A percentile compares a stretch with the other conserved stretches of the same genome.
Evolutionary conservation across 92 coral and sea anemone genomes (phyloP).

Genomic region (Epizoanthus illoricatus): DNA sequence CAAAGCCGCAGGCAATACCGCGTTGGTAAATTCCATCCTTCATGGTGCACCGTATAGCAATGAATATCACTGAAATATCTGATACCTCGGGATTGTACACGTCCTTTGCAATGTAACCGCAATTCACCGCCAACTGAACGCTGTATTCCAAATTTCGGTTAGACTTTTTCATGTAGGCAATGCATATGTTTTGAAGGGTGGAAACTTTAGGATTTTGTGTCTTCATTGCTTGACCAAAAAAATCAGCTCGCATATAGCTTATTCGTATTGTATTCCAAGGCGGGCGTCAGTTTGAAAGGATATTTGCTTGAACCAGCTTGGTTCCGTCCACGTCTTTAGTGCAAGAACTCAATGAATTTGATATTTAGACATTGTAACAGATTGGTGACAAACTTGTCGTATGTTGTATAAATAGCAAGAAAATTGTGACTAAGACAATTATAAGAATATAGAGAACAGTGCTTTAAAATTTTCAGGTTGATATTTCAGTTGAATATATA

Average conservation of each 20-base stretch:
- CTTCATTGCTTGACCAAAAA: not conserved
- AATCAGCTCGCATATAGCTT: not conserved
- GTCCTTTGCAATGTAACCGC: constrained; percentile 49
- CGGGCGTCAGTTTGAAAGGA: no score
- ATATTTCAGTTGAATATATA: no score
- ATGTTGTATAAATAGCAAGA: no score
- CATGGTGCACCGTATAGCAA: constrained; percentile 47
- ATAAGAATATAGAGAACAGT: no score
- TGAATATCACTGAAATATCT: constrained; percentile 41
- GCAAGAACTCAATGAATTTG: no score
- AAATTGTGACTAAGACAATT: no score
- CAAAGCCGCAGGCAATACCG: constrained; percentile 58
- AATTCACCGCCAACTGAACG: constrained; percentile 39
- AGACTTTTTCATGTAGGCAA: constrained; percentile 52
- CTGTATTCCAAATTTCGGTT: constrained; percentile 48
- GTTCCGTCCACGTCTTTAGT: no score
- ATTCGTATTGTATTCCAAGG: no score
- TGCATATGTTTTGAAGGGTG: constrained; percentile 54
- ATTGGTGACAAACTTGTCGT: no score
- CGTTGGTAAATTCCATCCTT: constrained; percentile 57
- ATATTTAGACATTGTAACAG: no score
- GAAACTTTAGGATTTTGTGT: constrained; percentile 17
- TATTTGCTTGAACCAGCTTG: no score
- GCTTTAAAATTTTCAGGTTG: no score
- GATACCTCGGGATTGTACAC: constrained; percentile 33